Evolutionary conservation across 1,140 invertebrate species (phyloP).

Genomic region (Plutomurus gul): DNA sequence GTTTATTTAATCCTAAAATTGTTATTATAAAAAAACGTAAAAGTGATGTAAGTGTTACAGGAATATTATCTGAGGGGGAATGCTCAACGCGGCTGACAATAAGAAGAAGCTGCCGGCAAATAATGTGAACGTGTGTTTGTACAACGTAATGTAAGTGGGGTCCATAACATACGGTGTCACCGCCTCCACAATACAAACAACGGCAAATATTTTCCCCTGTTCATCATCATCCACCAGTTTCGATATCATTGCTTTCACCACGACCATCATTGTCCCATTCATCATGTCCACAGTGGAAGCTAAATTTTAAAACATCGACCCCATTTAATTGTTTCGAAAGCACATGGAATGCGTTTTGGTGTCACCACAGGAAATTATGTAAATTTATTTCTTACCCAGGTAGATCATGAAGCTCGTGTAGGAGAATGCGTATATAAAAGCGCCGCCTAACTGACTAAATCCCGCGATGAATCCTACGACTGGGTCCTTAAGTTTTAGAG

Average conservation of each 20-base stretch:
- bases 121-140: not conserved
- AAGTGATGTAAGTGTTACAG: not conserved
- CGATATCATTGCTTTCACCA: conserved; percentile 33
- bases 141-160: conserved; percentile 19
- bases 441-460: conserved; percentile 77
- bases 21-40: too few relatives aligned
- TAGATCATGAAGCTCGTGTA: conserved; percentile 76
- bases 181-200: conserved; percentile 27
- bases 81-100: conserved; percentile 2
- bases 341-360: too few relatives aligned
- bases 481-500: conserved; percentile 62
- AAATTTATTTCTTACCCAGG: conserved; percentile 63
- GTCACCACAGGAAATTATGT: not conserved
- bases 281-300: conserved; percentile 40
- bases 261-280: conserved; percentile 37
- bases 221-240: conserved; percentile 34
- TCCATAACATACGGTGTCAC: conserved; percentile 4
- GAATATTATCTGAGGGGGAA: not conserved
- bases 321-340: not conserved
- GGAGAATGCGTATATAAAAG: conserved; percentile 80
- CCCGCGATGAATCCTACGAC: conserved; percentile 79
- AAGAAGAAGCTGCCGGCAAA: conserved; percentile 37
- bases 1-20: too few relatives aligned
- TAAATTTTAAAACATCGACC: not conserved
- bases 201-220: conserved; percentile 36